phyloP scores from a whole-genome alignment of 2,113 vertebrate genomes.

The Saccopteryx bilineata region DNA sequence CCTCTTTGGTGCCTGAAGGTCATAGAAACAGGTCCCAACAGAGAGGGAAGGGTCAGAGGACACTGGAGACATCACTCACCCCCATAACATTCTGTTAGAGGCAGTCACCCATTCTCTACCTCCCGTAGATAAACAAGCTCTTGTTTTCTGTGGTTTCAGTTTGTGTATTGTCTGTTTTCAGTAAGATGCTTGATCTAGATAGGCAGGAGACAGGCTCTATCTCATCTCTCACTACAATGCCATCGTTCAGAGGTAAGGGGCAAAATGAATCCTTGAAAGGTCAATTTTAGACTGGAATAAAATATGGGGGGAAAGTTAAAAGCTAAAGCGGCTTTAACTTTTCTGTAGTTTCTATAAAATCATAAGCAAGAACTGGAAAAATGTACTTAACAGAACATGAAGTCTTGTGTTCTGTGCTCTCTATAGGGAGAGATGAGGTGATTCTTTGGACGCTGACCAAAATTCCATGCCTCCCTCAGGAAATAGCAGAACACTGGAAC shows the following conservation, averaged over 20 bases:
- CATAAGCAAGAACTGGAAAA: neutral
- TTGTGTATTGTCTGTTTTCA: neutral
- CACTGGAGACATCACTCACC: neutral
- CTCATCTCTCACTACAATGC: neutral
- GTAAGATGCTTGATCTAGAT: neutral
- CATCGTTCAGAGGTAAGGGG: neutral
- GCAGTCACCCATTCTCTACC: too few species aligned
- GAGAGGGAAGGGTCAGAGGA: fast-evolving
- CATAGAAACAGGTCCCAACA: neutral
- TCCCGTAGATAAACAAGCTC: neutral
- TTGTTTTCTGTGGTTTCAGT: neutral
- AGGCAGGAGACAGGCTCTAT: neutral
- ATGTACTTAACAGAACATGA: neutral
- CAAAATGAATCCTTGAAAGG: constrained; percentile 42
- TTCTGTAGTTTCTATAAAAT: neutral
- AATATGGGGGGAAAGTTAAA: neutral
- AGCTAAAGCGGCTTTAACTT: neutral
- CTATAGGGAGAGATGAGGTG: neutral
- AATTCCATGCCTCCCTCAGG: neutral
- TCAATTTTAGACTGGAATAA: constrained; percentile 17
- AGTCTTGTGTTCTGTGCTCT: neutral
- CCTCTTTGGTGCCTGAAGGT: neutral
- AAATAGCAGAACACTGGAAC: neutral
- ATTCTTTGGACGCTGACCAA: neutral
- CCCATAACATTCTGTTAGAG: neutral